Percentiles rank a stretch among this genome's conserved stretches.
These are phyloP conservation scores for Ispidina lecontei DNA, from an alignment of 2,797 vertebrate genomes.

Conservation along the genomic window DNA sequence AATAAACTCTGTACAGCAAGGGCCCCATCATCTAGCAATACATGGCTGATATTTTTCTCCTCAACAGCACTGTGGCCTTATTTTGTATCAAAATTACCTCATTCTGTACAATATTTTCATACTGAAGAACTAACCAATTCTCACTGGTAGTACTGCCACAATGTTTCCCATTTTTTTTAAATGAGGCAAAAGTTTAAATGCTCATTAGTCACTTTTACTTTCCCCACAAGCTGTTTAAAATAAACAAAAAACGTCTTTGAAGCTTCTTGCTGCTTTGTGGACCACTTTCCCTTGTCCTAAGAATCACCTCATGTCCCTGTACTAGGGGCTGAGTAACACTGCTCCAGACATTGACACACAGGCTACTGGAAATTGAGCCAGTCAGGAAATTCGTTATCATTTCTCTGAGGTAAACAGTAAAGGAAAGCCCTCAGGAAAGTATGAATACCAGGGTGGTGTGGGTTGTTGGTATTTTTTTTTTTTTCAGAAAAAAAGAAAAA, in stretches of 20 bases:
- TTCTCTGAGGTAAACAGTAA: constrained; percentile 50
- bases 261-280: not conserved
- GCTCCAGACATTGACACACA: constrained; percentile 52
- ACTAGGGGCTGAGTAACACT: constrained; percentile 37
- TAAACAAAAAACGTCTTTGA: not conserved
- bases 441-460: not conserved
- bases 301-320: not conserved
- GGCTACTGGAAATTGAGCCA: constrained; percentile 29
- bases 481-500: not conserved
- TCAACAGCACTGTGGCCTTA: not conserved
- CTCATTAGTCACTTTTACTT: not conserved
- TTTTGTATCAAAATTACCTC: not conserved
- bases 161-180: not conserved
- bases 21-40: not conserved
- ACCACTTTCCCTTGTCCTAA: not conserved
- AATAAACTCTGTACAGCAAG: not conserved
- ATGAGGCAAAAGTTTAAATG: not conserved
- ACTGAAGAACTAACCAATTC: not conserved
- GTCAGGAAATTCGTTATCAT: constrained; percentile 42
- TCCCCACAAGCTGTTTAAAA: not conserved
- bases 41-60: rapidly evolving
- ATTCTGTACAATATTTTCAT: not conserved
- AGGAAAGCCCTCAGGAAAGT: constrained; percentile 58
- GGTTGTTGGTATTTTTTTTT: not conserved
- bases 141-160: not conserved